Base-by-base conservation (phyloP, 2,113 vertebrate genomes). In the Eolophus roseicapilla region DNA sequence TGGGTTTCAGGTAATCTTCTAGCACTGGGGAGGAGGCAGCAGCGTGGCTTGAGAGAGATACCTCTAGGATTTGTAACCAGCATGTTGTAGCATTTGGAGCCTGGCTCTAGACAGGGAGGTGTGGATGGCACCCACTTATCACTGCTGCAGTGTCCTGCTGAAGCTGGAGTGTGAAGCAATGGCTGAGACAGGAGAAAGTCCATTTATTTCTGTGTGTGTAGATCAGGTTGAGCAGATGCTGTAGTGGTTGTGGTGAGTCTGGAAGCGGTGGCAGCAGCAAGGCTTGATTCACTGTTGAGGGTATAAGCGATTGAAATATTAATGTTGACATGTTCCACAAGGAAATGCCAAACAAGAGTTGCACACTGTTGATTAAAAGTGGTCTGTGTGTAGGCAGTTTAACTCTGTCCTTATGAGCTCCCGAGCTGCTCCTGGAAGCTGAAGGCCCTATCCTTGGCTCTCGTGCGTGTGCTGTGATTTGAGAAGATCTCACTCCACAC, bases 41-140 rank as follows among this genome's bases (percentile, higher is more conserved):
- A 55, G 33, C 1, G 17, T 47, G 76, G 14, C 19, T 43, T 79
- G 57, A 23, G 55, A 53, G 17, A 7, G 11, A 4, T 0, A 7
- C 25, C 11, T 76, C 28, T 9, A 24, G 68, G 41, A 6, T 71
- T 49, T 19, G 3, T 77, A 50, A 24, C 1, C 47, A 10, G 8
- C 7, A 17, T 9, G 13, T 35, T 13, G 5, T 75, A 60, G 21
- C 10, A 1, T 28, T 52, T n/a, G n/a, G n/a, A n/a, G n/a, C n/a
- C n/a, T n/a, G n/a, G n/a, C n/a, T n/a, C n/a, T n/a, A n/a, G n/a
- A n/a, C n/a, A n/a, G n/a, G n/a, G n/a, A n/a, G n/a, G n/a, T n/a
- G n/a, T n/a, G n/a, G n/a, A n/a, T n/a, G 50, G n/a, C 31, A 17
- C 11, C 78, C 2, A 3, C 27, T 59, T 2, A 2, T n/a, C 8